Percentiles rank a stretch among this genome's conserved stretches.
Evolutionary conservation across 2,113 vertebrate genomes (phyloP).

Genomic region (Chinchilla lanigera): DNA sequence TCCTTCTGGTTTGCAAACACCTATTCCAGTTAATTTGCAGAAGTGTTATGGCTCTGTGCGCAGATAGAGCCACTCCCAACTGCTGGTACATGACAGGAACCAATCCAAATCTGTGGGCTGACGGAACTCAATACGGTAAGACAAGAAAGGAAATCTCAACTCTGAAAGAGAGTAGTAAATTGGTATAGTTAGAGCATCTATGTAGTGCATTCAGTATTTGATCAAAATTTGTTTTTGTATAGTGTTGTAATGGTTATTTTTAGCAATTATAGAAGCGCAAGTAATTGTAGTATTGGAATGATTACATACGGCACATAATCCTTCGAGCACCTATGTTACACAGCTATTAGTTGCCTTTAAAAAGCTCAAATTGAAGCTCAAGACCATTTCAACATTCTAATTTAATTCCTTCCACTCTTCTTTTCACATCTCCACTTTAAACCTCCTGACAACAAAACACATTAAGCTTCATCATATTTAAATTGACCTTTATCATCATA

Average conservation of each 20-base stretch:
- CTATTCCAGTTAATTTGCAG: not conserved
- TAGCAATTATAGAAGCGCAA: not conserved
- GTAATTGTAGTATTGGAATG: not conserved
- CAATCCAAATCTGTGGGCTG: not conserved
- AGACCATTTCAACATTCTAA: not conserved
- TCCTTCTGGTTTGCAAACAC: not conserved
- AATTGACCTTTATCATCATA: too few relatives aligned
- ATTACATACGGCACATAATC: not conserved
- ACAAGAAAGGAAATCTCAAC: not conserved
- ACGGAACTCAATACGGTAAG: not conserved
- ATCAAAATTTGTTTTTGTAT: conserved; percentile 2
- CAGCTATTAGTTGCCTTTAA: not conserved
- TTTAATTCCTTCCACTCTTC: conserved; percentile 24
- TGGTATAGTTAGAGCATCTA: not conserved
- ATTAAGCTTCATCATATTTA: conserved; percentile 16
- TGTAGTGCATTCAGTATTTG: not conserved
- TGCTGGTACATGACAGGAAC: not conserved
- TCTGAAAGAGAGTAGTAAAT: not conserved
- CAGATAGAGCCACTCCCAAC: not conserved
- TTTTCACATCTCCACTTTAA: not conserved
- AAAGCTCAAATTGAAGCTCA: not conserved
- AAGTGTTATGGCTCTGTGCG: not conserved
- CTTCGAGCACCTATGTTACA: not conserved
- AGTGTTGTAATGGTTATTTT: conserved; percentile 12
- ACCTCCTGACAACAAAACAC: not conserved